phyloP scores from a whole-genome alignment of 2,113 vertebrate species.

The Chaetops frenatus region DNA sequence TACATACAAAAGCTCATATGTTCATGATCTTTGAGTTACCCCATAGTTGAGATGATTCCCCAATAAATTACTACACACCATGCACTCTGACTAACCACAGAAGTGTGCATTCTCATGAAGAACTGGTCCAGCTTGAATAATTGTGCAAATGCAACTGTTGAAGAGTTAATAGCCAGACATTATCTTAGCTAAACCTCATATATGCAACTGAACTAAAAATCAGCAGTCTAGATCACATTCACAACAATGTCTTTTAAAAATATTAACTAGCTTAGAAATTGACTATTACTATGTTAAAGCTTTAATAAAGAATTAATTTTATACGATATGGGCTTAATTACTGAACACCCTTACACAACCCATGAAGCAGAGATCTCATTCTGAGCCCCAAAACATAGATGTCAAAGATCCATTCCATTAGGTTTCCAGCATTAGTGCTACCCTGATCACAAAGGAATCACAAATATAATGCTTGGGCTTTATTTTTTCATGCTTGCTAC shows the following conservation, averaged over 20 bases:
- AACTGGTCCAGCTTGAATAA: not conserved
- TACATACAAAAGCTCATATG: not conserved
- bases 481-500: not conserved
- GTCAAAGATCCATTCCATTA: not conserved
- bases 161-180: not conserved
- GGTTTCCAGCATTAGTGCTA: not conserved
- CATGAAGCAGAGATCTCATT: not conserved
- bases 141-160: not conserved
- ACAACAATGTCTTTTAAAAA: not conserved
- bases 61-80: not conserved
- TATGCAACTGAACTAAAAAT: constrained; percentile 4
- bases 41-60: not conserved
- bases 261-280: not conserved
- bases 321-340: not conserved
- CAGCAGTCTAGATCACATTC: not conserved
- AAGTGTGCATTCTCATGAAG: not conserved
- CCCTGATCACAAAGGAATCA: not conserved
- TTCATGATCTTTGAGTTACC: not conserved
- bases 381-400: not conserved
- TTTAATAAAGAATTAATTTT: constrained; percentile 13
- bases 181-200: not conserved
- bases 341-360: not conserved
- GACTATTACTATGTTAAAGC: not conserved
- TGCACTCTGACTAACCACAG: not conserved
- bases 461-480: not conserved